Base-by-base conservation (phyloP, 2,888 invertebrate species). In the Euplagia quadripunctaria region DNA sequence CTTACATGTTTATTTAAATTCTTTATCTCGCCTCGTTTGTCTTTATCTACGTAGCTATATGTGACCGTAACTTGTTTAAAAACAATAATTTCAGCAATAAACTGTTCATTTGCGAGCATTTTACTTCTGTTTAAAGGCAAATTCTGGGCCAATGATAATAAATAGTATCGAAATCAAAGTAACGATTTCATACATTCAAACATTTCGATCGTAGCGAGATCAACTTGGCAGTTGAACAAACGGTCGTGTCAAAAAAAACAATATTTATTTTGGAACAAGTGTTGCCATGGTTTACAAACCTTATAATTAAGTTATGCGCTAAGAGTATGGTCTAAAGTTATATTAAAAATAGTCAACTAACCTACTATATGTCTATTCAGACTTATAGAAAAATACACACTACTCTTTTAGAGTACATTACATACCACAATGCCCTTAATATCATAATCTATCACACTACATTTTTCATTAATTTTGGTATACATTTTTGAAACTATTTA, bases 381-480 rank as follows among this genome's bases (percentile, higher is more conserved):
- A 88, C 87, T 87, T 88, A 83, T 72, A 80, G 42, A 80, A 79
- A 83, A 84, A 81, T 78, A 82, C 82, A 81, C 66, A 65, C 78
- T 80, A 83, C 89, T 88, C 90, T 90, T 87, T 79, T 70, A 89
- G 88, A 89, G 87, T 82, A 78, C 64, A 67, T 66, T 73, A 77
- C 69, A 80, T 78, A 77, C 72, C 72, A 73, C 74, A 83, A 79
- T 80, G 76, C 71, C 79, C 80, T 76, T 66, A 85, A 75, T 74
- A 52, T 69, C 77, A 58, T 77, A 72, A 20, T 55, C 75, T 83
- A 84, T 85, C 81, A 86, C 82, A 84, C 77, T 72, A 76, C 7
- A 41, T 46, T 70, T 80, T 79, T 73, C 8, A 70, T 31, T 14
- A 81, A 82, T 83, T 86, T 86, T 82, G 83, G 82, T 84, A 41